A percentile compares a stretch with the other conserved stretches of the same genome.
These are phyloP conservation scores for Polymixis flavicincta DNA, from an alignment of 2,888 invertebrate species.

Conservation along the genomic window DNA sequence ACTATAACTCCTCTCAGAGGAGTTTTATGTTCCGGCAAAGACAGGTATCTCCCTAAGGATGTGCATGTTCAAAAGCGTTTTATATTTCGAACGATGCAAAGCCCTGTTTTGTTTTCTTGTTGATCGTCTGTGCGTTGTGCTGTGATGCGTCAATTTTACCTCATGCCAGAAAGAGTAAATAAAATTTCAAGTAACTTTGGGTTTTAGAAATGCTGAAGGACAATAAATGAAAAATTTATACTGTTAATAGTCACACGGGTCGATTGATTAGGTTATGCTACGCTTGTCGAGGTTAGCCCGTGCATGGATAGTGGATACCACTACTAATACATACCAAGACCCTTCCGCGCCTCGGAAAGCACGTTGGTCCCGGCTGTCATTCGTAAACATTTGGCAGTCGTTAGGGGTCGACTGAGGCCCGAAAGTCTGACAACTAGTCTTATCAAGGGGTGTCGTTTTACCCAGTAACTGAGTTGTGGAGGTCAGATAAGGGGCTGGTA, in stretches of 20 bases:
- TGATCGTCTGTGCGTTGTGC: not conserved
- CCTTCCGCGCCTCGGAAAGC: no score
- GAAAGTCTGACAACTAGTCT: no score
- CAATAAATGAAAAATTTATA: not conserved
- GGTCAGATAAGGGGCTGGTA: no score
- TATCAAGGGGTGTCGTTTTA: no score
- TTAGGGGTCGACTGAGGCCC: no score
- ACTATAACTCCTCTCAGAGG: slow-evolving; percentile 43
- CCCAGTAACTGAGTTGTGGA: no score
- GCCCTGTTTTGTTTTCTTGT: slow-evolving; percentile 8
- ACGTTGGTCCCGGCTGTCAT: no score
- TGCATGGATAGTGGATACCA: no score
- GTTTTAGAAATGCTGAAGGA: not conserved
- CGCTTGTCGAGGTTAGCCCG: no score
- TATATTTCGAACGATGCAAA: slow-evolving; percentile 39
- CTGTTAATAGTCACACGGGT: not conserved
- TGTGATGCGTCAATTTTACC: not conserved
- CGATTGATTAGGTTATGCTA: no score
- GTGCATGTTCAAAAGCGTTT: slow-evolving; percentile 47
- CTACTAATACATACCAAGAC: no score
- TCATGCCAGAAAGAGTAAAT: not conserved
- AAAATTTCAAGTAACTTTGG: not conserved
- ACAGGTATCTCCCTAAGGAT: slow-evolving; percentile 47
- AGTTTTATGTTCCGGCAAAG: slow-evolving; percentile 55
- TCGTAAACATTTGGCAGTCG: no score